phyloP scores from a whole-genome alignment of 2,113 vertebrate species.

The Malaclemys terrapin region DNA sequence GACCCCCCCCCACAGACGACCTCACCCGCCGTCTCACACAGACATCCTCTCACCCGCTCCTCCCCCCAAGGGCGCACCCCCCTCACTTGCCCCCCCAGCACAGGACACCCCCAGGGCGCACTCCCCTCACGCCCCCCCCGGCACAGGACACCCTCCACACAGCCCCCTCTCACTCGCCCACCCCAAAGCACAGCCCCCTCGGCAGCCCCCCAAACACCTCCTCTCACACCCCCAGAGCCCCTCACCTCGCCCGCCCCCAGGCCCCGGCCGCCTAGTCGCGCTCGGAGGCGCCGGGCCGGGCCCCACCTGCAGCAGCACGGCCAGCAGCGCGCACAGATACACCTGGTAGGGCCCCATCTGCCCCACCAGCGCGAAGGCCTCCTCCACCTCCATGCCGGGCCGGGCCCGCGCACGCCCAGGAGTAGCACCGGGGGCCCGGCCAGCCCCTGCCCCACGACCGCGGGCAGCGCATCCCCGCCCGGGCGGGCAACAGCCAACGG shows the following conservation, averaged over 20 bases:
- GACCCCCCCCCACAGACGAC: too few relatives aligned
- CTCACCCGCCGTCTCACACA: too few relatives aligned
- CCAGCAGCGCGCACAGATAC: constrained; percentile 82
- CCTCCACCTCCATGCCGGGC: constrained; percentile 81
- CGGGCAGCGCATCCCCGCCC: constrained; percentile 45
- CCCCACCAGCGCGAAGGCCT: constrained; percentile 81
- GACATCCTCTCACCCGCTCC: too few relatives aligned
- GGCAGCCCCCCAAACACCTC: too few relatives aligned
- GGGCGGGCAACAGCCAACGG: neutral
- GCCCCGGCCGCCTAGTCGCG: neutral
- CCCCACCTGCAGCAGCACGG: constrained; percentile 84
- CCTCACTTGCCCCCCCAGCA: too few relatives aligned
- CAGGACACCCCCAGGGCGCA: too few relatives aligned
- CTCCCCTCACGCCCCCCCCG: too few relatives aligned
- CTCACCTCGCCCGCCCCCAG: neutral
- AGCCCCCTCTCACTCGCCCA: too few relatives aligned
- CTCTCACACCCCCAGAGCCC: neutral
- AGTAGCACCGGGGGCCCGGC: neutral
- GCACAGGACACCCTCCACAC: too few relatives aligned
- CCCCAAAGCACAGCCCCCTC: too few relatives aligned
- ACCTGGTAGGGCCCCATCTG: constrained; percentile 84
- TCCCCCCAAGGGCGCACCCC: rapidly evolving
- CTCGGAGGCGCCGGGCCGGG: neutral
- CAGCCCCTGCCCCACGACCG: neutral
- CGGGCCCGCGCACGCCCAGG: neutral